Evolutionary conservation across 2,797 vertebrate species (phyloP).

Genomic region (Bovichtus variegatus): DNA sequence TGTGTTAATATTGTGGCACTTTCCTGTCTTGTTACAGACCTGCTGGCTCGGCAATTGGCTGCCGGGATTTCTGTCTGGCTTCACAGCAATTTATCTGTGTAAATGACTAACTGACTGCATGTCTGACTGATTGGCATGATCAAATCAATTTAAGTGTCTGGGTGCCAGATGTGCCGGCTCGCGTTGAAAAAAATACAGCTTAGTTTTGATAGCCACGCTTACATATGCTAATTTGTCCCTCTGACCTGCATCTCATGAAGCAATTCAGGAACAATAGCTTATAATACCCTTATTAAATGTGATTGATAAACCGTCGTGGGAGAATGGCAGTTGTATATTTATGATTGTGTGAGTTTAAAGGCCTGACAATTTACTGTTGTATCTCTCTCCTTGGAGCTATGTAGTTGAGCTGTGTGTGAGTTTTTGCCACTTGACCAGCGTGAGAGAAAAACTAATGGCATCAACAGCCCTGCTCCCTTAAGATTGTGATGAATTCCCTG

Average conservation of each 20-base stretch:
- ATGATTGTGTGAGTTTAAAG: constrained; percentile 49
- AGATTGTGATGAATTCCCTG: constrained; percentile 63
- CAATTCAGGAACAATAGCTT: constrained; percentile 35
- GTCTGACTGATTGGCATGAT: constrained; percentile 36
- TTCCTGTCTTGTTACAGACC: constrained; percentile 9
- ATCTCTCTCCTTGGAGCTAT: constrained; percentile 49
- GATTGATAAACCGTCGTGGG: constrained; percentile 42
- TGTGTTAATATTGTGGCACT: not conserved
- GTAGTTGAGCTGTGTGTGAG: constrained; percentile 25
- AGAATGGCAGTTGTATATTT: constrained; percentile 45
- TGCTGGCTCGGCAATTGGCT: not conserved
- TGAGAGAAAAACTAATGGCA: constrained; percentile 41
- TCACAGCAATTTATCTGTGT: constrained; percentile 19
- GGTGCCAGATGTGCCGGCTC: constrained; percentile 45
- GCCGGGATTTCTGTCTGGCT: constrained; percentile 34
- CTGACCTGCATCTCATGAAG: constrained; percentile 36
- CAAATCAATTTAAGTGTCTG: constrained; percentile 39
- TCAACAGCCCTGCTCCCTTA: constrained; percentile 35
- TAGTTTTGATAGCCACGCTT: constrained; percentile 10
- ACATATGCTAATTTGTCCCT: constrained; percentile 22
- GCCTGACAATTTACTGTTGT: constrained; percentile 25
- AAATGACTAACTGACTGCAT: constrained; percentile 26
- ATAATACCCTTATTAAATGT: constrained; percentile 42
- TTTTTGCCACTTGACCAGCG: constrained; percentile 29
- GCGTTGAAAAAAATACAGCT: constrained; percentile 21